phyloP scores from a whole-genome alignment of 2,113 vertebrate genomes.

The Seriola aureovittata region DNA sequence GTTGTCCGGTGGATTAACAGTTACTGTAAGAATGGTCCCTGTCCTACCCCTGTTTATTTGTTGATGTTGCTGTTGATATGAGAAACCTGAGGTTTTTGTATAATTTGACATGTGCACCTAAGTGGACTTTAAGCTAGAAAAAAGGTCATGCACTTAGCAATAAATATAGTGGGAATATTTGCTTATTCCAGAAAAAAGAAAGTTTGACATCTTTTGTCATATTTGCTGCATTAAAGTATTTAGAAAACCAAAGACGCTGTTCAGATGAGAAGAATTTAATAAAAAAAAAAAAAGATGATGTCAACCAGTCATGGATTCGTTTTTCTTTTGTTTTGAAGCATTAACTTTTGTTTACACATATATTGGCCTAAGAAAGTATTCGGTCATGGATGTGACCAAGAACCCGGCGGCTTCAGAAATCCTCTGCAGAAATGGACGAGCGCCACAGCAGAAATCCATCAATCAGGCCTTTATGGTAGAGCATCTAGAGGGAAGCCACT shows the following conservation, averaged over 20 bases:
- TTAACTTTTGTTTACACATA: neutral
- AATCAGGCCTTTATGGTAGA: too few relatives aligned
- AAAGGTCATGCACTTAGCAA: constrained; percentile 59
- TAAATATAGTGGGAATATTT: constrained; percentile 56
- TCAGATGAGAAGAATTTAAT: constrained; percentile 57
- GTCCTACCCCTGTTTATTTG: constrained; percentile 55
- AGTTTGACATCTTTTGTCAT: constrained; percentile 50
- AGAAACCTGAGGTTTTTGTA: constrained; percentile 69
- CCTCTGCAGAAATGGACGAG: too few relatives aligned
- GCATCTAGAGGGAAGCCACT: too few relatives aligned
- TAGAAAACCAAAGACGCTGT: constrained; percentile 67
- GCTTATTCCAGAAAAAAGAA: constrained; percentile 49
- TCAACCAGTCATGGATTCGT: constrained; percentile 39
- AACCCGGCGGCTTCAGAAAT: neutral
- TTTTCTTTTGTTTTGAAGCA: constrained; percentile 20
- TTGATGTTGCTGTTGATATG: constrained; percentile 68
- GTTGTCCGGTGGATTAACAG: constrained; percentile 52
- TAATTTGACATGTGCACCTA: constrained; percentile 72
- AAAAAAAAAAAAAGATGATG: constrained; percentile 60
- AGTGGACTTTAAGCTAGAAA: constrained; percentile 58
- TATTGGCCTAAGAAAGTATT: neutral
- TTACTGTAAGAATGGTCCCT: constrained; percentile 41
- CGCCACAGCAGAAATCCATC: too few relatives aligned
- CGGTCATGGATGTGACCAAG: neutral
- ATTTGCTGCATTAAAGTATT: constrained; percentile 56